Conservation (phyloP, 2,113 vertebrate genomes). For the Corynorhinus townsendii region DNA sequence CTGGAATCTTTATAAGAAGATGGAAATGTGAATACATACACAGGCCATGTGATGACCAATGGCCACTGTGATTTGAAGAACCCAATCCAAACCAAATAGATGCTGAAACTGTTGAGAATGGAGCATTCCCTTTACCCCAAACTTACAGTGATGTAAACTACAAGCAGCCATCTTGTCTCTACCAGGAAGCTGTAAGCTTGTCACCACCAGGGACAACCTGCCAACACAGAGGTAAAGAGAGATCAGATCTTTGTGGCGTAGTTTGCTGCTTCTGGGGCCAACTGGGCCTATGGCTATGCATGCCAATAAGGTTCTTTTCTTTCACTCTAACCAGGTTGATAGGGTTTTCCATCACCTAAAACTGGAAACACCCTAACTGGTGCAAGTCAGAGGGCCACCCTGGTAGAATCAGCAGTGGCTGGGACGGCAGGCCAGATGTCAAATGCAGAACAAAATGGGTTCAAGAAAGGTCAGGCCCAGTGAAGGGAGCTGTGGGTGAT, state of each 20-base stretch:
- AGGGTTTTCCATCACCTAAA: not conserved
- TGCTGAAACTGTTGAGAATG: not conserved
- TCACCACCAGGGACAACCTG: not conserved
- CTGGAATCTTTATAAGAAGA: not conserved
- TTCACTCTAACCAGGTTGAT: not conserved
- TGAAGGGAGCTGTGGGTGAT: not conserved
- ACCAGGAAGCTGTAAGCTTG: not conserved
- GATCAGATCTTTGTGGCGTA: not conserved
- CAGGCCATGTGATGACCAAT: not conserved
- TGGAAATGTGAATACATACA: not conserved
- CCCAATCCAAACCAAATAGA: not conserved
- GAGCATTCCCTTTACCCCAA: not conserved
- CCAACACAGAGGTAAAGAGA: not conserved
- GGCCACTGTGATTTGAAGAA: not conserved
- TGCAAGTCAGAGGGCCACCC: not conserved
- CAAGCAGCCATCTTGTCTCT: not conserved
- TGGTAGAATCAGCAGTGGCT: not conserved
- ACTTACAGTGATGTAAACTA: not conserved
- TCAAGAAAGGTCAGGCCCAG: not conserved
- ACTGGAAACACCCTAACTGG: not conserved
- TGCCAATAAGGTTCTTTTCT: not conserved
- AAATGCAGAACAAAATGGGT: not conserved
- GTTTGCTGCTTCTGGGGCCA: not conserved
- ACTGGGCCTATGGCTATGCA: not conserved
- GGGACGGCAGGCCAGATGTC: not conserved